These are phyloP conservation scores for Pachycephala philippinensis DNA, from an alignment of 2,113 vertebrate species.

Conservation along the genomic window DNA sequence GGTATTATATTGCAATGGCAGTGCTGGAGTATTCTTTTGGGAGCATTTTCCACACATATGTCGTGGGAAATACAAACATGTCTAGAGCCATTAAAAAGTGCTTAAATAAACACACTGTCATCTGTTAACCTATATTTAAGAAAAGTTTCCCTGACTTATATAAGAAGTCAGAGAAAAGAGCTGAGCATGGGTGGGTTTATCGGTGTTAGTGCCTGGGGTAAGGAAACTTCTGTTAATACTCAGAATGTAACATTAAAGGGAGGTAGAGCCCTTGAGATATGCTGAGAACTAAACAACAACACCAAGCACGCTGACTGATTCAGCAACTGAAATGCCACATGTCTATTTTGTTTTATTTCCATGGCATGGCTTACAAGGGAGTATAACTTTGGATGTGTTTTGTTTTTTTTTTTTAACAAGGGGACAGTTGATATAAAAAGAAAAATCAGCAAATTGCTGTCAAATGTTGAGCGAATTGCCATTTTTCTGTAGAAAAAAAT, in stretches of 20 bases:
- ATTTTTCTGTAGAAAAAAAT: background rate
- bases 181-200: background rate
- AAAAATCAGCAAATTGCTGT: background rate
- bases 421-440: background rate
- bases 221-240: background rate
- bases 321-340: background rate
- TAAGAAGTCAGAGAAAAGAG: background rate
- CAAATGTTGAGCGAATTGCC: background rate
- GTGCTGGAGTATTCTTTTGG: background rate
- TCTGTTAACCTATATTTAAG: background rate
- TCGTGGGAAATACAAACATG: background rate
- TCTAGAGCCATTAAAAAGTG: background rate
- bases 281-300: background rate
- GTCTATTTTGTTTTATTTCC: background rate
- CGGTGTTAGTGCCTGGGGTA: background rate
- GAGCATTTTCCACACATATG: background rate
- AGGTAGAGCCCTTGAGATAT: background rate
- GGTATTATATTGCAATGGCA: background rate
- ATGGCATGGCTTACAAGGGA: background rate
- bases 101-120: background rate
- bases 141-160: background rate
- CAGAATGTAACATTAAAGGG: background rate
- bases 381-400: background rate
- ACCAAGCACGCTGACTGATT: background rate
- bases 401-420: background rate